Evolutionary conservation across 2,113 vertebrate genomes (phyloP).

Genomic region (Zosterops pallidus): DNA sequence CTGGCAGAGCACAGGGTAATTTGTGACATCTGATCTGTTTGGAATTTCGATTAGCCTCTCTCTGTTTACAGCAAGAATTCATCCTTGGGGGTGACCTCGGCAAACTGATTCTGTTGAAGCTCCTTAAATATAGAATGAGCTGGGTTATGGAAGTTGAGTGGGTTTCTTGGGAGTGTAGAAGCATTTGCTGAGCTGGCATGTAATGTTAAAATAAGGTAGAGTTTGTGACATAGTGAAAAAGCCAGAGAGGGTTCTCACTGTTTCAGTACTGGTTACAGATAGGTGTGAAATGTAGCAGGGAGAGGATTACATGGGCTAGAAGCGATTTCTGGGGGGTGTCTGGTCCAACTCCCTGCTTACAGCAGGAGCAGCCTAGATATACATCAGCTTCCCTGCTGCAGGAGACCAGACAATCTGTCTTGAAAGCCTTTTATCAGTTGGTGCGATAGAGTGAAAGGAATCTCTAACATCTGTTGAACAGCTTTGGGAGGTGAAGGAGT

Average conservation of each 20-base stretch:
- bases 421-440: background rate
- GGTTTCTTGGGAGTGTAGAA: background rate
- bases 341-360: background rate
- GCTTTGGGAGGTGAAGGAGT: background rate
- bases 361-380: background rate
- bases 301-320: background rate
- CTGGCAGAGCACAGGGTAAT: conserved; percentile 88
- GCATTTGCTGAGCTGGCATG: background rate
- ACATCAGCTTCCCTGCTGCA: background rate
- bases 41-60: background rate
- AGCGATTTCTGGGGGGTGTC: background rate
- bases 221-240: background rate
- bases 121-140: background rate
- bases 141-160: background rate
- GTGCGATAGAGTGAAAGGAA: background rate
- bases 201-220: background rate
- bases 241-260: background rate
- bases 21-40: background rate
- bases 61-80: background rate
- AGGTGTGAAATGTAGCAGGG: background rate
- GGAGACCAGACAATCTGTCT: background rate
- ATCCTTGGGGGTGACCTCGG: background rate
- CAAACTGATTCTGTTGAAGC: background rate
- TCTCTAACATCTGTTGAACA: background rate
- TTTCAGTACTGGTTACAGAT: background rate